A percentile compares a stretch with the other conserved stretches of the same genome.
These are phyloP conservation scores for Heliconius hewitsoni DNA, from an alignment of 1,140 invertebrate species.

Conservation along the genomic window DNA sequence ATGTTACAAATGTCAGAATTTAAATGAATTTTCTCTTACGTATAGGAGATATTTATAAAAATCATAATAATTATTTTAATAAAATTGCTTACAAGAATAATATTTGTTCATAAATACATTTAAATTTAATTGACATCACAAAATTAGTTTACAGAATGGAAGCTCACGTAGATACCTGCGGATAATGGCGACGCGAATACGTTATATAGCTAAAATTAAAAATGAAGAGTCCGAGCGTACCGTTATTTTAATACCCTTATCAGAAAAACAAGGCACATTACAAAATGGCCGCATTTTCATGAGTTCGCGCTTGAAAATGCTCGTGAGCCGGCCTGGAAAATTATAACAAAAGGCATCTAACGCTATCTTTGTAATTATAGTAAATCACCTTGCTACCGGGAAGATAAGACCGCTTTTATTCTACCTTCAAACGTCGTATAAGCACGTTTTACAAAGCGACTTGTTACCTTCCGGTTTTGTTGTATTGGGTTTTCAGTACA, in stretches of 20 bases:
- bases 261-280: slow-evolving; percentile 80
- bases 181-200: slow-evolving; percentile 61
- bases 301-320: slow-evolving; percentile 74
- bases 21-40: neutral
- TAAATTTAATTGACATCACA: slow-evolving; percentile 66
- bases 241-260: slow-evolving; percentile 80
- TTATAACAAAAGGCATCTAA: slow-evolving; percentile 81
- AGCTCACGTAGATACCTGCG: slow-evolving; percentile 62
- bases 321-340: slow-evolving; percentile 77
- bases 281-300: slow-evolving; percentile 78
- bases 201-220: slow-evolving; percentile 50
- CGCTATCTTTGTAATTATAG: slow-evolving; percentile 83
- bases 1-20: neutral
- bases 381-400: slow-evolving; percentile 81
- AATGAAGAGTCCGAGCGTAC: slow-evolving; percentile 66
- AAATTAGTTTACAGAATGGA: slow-evolving; percentile 75
- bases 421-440: slow-evolving; percentile 60
- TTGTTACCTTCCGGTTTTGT: slow-evolving; percentile 61
- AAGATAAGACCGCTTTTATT: slow-evolving; percentile 72
- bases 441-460: slow-evolving; percentile 44
- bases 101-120: slow-evolving; percentile 17
- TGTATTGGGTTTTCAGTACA: slow-evolving; percentile 43
- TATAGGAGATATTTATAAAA: neutral
- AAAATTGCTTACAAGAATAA: neutral
- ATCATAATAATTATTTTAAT: neutral